These are phyloP conservation scores for Hystrix brachyura DNA, from an alignment of 2,113 vertebrate species.

Conservation along the genomic window DNA sequence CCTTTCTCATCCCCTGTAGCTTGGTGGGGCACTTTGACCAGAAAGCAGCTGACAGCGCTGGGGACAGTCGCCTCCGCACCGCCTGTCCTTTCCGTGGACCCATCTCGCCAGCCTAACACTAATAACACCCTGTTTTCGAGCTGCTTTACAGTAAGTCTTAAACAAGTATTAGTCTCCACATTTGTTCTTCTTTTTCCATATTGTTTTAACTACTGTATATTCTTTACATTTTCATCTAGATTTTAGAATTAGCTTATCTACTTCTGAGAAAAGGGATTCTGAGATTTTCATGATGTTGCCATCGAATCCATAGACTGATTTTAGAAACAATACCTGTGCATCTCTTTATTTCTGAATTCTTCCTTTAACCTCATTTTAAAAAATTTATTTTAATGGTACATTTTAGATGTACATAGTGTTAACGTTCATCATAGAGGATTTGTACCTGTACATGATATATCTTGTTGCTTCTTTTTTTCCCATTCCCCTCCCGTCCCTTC, in stretches of 20 bases:
- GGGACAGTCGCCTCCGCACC: accelerated
- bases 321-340: accelerated
- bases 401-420: too few relatives aligned
- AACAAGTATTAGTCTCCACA: background rate
- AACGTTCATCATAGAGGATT: too few relatives aligned
- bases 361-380: background rate
- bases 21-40: background rate
- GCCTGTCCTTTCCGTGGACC: accelerated
- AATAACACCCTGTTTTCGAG: too few relatives aligned
- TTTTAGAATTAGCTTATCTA: background rate
- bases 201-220: background rate
- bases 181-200: background rate
- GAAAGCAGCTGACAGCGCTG: accelerated
- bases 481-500: too few relatives aligned
- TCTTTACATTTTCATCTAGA: background rate
- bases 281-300: background rate
- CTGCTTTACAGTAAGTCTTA: background rate
- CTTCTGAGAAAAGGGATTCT: background rate
- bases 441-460: too few relatives aligned
- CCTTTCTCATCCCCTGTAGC: background rate
- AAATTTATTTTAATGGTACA: background rate
- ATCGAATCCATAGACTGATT: background rate
- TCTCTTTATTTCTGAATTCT: background rate
- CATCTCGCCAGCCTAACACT: too few relatives aligned
- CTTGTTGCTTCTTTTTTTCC: too few relatives aligned